Percentiles rank a stretch among this genome's conserved stretches.
phyloP scores from a whole-genome alignment of 1,140 invertebrate genomes.

The Campoletis sonorensis region DNA sequence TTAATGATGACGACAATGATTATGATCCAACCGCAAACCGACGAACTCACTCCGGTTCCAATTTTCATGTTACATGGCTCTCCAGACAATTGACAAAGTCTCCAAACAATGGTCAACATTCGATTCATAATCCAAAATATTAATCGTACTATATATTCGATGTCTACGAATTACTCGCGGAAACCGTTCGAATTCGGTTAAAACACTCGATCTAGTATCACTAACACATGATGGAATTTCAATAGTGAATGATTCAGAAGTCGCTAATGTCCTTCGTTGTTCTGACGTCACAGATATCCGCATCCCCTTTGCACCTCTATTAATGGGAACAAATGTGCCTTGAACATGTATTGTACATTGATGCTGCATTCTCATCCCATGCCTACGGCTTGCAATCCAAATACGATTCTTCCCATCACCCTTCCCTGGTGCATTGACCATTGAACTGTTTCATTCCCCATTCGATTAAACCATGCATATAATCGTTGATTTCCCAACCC shows the following conservation, averaged over 20 bases:
- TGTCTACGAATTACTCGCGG: neutral
- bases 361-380: neutral
- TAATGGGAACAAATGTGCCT: too few species aligned
- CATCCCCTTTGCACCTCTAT: too few species aligned
- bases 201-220: conserved; percentile 12
- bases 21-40: too few species aligned
- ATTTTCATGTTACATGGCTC: too few species aligned
- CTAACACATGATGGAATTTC: conserved; percentile 29
- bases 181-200: neutral
- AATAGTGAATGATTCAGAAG: conserved; percentile 27
- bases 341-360: neutral
- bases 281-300: too few species aligned
- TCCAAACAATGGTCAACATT: neutral
- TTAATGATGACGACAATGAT: too few species aligned
- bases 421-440: neutral
- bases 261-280: too few species aligned
- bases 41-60: too few species aligned
- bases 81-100: too few species aligned
- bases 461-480: neutral
- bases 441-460: neutral
- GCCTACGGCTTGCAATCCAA: neutral
- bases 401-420: neutral
- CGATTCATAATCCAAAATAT: conserved; percentile 16
- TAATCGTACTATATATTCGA: neutral
- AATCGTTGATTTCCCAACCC: conserved; percentile 4